Percentiles rank a stretch among this genome's conserved stretches.
Evolutionary conservation across 2,888 invertebrate species (phyloP).

Genomic region (Pristionchus mayeri): DNA sequence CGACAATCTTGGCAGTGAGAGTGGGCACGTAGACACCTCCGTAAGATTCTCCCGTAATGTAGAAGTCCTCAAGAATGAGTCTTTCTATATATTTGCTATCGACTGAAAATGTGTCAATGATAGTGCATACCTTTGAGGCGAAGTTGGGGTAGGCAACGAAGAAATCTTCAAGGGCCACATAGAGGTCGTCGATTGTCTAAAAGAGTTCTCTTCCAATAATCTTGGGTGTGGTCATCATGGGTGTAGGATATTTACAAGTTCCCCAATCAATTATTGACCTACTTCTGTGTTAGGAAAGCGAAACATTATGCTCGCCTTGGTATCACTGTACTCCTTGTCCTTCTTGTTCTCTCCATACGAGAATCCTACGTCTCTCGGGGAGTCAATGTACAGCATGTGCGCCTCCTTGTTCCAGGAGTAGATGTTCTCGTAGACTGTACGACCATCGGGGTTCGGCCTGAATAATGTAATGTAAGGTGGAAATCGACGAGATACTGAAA

Average conservation of each 20-base stretch:
- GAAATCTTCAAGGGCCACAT: slow-evolving; percentile 78
- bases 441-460: slow-evolving; percentile 71
- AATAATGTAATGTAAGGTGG: not conserved
- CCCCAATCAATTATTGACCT: not conserved
- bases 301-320: slow-evolving; percentile 50
- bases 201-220: too few relatives aligned
- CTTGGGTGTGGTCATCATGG: not conserved
- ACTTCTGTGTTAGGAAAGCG: too few relatives aligned
- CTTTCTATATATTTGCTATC: not conserved
- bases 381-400: slow-evolving; percentile 75
- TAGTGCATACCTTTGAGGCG: slow-evolving; percentile 68
- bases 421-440: slow-evolving; percentile 72
- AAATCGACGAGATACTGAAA: not conserved
- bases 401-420: slow-evolving; percentile 76
- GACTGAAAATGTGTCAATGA: too few relatives aligned
- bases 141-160: slow-evolving; percentile 78
- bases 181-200: slow-evolving; percentile 78
- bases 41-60: slow-evolving; percentile 78
- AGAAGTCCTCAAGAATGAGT: slow-evolving; percentile 64
- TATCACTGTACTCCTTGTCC: slow-evolving; percentile 63
- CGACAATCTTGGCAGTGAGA: slow-evolving; percentile 75
- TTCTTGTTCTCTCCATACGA: slow-evolving; percentile 76
- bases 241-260: not conserved
- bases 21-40: slow-evolving; percentile 79
- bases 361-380: slow-evolving; percentile 80